These are phyloP conservation scores for Esox masquinongy DNA, from an alignment of 2,797 vertebrate genomes.

Conservation along the genomic window DNA sequence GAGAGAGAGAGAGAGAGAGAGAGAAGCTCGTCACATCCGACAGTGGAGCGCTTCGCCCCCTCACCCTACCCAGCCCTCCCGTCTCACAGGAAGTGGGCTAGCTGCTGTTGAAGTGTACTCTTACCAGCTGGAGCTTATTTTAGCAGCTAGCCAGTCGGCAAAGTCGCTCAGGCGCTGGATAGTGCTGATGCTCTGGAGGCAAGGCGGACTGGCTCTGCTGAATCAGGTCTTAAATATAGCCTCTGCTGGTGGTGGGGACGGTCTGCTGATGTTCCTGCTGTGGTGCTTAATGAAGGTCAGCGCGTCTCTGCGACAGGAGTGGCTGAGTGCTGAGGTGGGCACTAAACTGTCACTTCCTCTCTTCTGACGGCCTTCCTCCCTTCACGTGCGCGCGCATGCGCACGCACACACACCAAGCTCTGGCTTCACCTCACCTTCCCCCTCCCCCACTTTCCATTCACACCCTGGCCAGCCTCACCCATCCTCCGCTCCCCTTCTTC, in stretches of 20 bases:
- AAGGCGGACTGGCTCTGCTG: slow-evolving; percentile 15
- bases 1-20: background rate
- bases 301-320: slow-evolving; percentile 4
- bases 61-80: background rate
- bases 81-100: slow-evolving; percentile 4
- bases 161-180: slow-evolving; percentile 34
- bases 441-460: background rate
- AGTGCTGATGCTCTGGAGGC: slow-evolving; percentile 42
- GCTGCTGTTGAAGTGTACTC: slow-evolving; percentile 11
- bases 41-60: background rate
- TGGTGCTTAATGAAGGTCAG: slow-evolving; percentile 12
- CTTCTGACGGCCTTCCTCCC: slow-evolving; percentile 1
- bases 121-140: slow-evolving; percentile 15
- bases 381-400: background rate
- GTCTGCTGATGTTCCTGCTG: background rate
- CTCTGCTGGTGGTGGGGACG: slow-evolving; percentile 1
- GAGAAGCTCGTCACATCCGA: background rate
- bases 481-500: background rate
- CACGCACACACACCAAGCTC: background rate
- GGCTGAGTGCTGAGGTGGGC: slow-evolving; percentile 12
- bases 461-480: background rate
- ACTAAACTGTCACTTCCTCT: slow-evolving; percentile 5
- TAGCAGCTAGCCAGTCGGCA: slow-evolving; percentile 14
- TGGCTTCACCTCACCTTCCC: background rate
- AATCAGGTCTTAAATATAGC: slow-evolving; percentile 34